Base-by-base conservation (phyloP, 64 coral and sea anemone species). In the Acropora yongei region DNA sequence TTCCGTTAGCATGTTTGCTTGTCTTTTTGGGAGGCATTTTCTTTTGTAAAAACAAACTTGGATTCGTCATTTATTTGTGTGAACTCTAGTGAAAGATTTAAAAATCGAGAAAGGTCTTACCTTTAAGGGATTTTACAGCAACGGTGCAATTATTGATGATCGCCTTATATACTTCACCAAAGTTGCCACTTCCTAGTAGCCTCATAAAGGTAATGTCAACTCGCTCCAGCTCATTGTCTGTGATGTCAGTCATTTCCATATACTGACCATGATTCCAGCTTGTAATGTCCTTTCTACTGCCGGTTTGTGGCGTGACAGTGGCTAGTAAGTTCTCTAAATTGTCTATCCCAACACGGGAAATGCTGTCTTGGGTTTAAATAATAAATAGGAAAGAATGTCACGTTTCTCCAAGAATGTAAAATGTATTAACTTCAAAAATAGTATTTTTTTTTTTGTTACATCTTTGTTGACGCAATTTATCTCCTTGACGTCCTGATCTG, bases 1-100 rank as follows among this genome's bases (percentile, higher is more conserved):
- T 41, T 93, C 91, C 14, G 78, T 77, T 9, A 88, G 39, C 44
- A 93, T 85, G 20, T 93, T 20, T 79, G 65, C 40, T 88, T 80
- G 30, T 93, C 91, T 71, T 88, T 78, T 4, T 40, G 4, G 4
- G 72, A 42, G 5, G 91, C 84, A 72, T 71, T 86, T 41, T 80
- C 91, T 93, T 6, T 8, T 17, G 12, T 1, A 1, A 68, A 68
- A 13, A 68, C 10, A 68, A 68, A 68, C 12, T 17, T n/a, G 63
- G 12, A 68, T 17, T 68, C 10, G 7, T 43, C 41, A 44, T 30
- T 30, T 30, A 30, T 0, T 30, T 30, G 0, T 30, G 30, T 30
- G 30, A 0, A 30, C 30, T 30, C 0, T 0, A 30, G 3, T 3
- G 9, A 3, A 2, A 43, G 10, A 76, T 4, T 11, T 67, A 14